These are phyloP conservation scores for Brachionus paranguensis DNA, from an alignment of 1,140 invertebrate genomes.

Conservation along the genomic window DNA sequence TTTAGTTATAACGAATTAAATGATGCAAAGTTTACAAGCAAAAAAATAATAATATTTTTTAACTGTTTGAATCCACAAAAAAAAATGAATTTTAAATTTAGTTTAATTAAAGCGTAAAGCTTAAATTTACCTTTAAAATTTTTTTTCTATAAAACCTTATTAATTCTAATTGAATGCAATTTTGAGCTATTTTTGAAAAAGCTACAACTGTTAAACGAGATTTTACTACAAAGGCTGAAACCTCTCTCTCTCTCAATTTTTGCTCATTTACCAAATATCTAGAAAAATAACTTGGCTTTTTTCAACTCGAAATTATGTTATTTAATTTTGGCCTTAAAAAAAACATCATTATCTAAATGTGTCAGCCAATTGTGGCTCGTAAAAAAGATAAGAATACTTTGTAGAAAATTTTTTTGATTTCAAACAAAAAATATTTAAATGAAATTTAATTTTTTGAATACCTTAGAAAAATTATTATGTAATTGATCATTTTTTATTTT, in stretches of 20 bases:
- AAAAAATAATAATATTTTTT: background rate
- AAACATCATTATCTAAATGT: background rate
- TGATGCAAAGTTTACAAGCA: background rate
- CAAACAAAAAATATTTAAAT: background rate
- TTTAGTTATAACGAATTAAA: background rate
- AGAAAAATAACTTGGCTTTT: background rate
- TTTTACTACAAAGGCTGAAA: background rate
- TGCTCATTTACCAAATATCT: background rate
- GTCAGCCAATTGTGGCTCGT: background rate
- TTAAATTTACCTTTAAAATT: background rate
- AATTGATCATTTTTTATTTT: conserved; percentile 1
- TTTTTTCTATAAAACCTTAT: background rate
- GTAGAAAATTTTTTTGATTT: background rate
- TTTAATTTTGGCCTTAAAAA: background rate
- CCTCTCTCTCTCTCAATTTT: background rate
- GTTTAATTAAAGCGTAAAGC: background rate
- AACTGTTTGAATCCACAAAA: background rate
- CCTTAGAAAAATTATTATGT: background rate
- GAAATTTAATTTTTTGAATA: background rate
- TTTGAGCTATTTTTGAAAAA: background rate
- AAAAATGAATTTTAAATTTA: background rate
- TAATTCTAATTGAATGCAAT: conserved; percentile 1
- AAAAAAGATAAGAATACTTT: background rate
- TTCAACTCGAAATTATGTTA: background rate
- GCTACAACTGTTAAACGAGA: background rate